These are phyloP conservation scores for Mesocentrotus franciscanus DNA, from an alignment of 53 echinoderm and acorn worm species.

Conservation along the genomic window DNA sequence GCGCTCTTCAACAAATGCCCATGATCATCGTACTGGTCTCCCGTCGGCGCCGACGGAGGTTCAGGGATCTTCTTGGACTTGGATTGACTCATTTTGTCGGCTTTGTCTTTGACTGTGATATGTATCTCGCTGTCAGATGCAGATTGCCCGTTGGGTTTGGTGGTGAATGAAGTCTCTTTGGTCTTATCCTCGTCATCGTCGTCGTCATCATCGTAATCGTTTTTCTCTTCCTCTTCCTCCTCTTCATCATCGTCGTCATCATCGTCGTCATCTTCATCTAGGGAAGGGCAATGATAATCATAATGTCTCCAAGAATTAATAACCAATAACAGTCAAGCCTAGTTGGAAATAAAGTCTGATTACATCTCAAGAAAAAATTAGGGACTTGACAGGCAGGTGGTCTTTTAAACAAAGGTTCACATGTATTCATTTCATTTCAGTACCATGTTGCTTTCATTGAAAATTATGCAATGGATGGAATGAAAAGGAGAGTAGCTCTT, in stretches of 20 bases:
- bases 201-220: background rate
- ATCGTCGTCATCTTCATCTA: background rate
- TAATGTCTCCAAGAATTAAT: too few relatives aligned
- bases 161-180: constrained; percentile 39
- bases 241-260: too few relatives aligned
- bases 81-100: background rate
- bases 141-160: background rate
- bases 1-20: constrained; percentile 60
- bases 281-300: background rate
- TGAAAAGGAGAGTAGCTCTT: too few relatives aligned
- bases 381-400: too few relatives aligned
- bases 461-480: too few relatives aligned
- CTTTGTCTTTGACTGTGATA: background rate
- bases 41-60: background rate
- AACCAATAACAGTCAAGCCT: too few relatives aligned
- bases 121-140: background rate
- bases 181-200: background rate
- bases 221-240: too few relatives aligned
- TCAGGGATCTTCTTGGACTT: constrained; percentile 15
- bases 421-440: too few relatives aligned
- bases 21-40: background rate
- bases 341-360: too few relatives aligned
- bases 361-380: too few relatives aligned
- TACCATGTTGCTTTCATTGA: too few relatives aligned
- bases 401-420: too few relatives aligned